A percentile compares a stretch with the other conserved stretches of the same genome.
Conservation (phyloP, 2,888 invertebrate species). For the Macroteleia sp. region DNA sequence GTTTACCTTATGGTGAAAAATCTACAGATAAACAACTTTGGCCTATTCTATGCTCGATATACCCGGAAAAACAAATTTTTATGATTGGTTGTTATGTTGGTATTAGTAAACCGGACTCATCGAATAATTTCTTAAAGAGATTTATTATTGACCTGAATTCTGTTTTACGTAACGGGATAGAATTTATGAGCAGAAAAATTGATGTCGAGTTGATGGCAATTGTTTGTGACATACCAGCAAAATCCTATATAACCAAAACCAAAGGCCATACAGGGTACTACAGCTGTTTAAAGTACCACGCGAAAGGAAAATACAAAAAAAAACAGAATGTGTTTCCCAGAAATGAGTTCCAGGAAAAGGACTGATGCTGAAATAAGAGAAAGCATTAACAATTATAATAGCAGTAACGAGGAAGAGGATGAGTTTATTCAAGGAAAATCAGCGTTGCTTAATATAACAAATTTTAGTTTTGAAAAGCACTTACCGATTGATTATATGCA, state of each 20-base stretch:
- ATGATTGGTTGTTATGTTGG: not conserved
- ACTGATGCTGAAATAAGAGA: constrained; percentile 21
- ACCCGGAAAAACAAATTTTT: constrained; percentile 1
- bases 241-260: constrained; percentile 10
- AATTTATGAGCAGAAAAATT: not conserved
- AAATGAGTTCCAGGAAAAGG: not conserved
- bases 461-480: constrained; percentile 9
- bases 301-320: constrained; percentile 26
- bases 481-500: constrained; percentile 30
- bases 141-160: not conserved
- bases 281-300: not conserved
- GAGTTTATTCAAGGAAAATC: constrained; percentile 11
- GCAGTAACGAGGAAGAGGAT: not conserved
- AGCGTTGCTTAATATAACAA: constrained; percentile 18
- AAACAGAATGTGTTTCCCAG: constrained; percentile 28
- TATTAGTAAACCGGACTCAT: not conserved
- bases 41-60: constrained; percentile 11
- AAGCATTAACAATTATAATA: not conserved
- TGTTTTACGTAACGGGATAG: not conserved
- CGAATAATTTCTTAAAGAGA: not conserved
- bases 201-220: not conserved
- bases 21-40: constrained; percentile 6
- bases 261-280: constrained; percentile 21
- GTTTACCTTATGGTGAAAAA: constrained; percentile 13
- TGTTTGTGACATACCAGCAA: constrained; percentile 18